Evolutionary conservation across 92 coral and sea anemone genomes (phyloP), one percentile per base, ranked within the genome.

Genomic region (Heteractis magnifica): DNA sequence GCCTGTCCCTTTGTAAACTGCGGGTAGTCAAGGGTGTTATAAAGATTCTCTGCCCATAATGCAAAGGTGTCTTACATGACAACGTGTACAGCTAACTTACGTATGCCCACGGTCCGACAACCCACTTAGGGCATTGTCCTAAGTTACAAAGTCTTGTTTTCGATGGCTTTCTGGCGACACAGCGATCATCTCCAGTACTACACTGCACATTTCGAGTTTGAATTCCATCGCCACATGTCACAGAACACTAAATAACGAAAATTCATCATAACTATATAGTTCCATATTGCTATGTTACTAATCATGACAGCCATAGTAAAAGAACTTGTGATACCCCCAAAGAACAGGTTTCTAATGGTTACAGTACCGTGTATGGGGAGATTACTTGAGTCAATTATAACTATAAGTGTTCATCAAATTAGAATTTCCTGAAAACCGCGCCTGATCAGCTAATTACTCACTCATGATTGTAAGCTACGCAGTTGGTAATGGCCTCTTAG

Each of bases 151-250:
- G 4, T 52, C 60, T 49, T 74, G 41, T 56, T 1, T 60, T 65
- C 18, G 76, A 6, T 10, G 91, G 94, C 83, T 55, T 82, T 11
- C 73, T 65, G 21, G 76, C n/a, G 48, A 77, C 75, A 82, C 94
- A 91, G 12, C 65, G 72, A 26, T 51, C 75, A 16, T 78, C 78
- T 52, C 78, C 65, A 23, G 65, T 78, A 52, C 68, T 85, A 34
- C 99, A 96, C 65, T 72, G 50, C 14, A 89, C 89, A 14, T 34
- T 56, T 19, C 98, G 93, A 74, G 76, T 77, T 70, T 72, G 87
- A 13, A 85, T n/a, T 16, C 98, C 98, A 52, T 84, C 79, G 65
- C 95, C 95, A 78, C 98, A 93, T 41, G 93, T 84, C 52, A 85
- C 93, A 14, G 98, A 93, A 85, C 98, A 93, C 98, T 93, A 80